These are phyloP conservation scores for Trichogramma pretiosum DNA, from an alignment of 1,140 invertebrate species.

Conservation along the genomic window DNA sequence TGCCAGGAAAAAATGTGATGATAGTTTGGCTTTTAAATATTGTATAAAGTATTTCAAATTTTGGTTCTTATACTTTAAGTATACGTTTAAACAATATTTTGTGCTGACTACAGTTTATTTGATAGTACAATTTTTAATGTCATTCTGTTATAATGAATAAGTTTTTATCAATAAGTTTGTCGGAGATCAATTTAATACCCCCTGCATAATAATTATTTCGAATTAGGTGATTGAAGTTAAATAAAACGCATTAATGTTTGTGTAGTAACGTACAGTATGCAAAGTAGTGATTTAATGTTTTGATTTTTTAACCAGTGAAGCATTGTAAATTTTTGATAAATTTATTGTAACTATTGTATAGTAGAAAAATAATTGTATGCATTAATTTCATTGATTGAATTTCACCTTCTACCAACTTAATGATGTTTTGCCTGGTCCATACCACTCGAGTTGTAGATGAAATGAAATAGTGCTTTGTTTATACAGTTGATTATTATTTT, in stretches of 20 bases:
- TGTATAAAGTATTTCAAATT: neutral
- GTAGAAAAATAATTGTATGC: constrained; percentile 1
- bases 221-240: neutral
- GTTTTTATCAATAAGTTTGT: neutral
- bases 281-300: neutral
- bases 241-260: neutral
- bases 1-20: constrained; percentile 6
- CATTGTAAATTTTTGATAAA: constrained; percentile 1
- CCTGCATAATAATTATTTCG: neutral
- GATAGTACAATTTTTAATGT: neutral
- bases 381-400: neutral
- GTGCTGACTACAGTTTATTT: neutral
- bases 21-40: neutral
- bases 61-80: no score
- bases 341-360: neutral
- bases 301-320: neutral
- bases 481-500: neutral
- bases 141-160: neutral
- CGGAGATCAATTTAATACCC: neutral
- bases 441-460: no score
- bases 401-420: neutral
- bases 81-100: neutral
- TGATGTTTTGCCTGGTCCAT: neutral
- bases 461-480: neutral
- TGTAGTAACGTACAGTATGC: neutral